These are phyloP conservation scores for Girardinichthys multiradiatus DNA, from an alignment of 2,113 vertebrate genomes.

Conservation along the genomic window DNA sequence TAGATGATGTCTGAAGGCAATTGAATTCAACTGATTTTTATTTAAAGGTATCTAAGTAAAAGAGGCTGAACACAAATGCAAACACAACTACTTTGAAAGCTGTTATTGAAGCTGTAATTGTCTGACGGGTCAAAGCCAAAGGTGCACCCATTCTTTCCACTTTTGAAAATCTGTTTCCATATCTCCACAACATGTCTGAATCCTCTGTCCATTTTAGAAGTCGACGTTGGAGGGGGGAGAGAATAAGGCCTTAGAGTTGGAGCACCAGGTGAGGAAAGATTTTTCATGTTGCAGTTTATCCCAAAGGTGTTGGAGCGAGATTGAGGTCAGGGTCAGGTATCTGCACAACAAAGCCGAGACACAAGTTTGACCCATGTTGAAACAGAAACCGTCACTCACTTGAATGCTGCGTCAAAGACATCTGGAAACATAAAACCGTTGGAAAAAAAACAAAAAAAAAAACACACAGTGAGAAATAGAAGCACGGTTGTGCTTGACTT, in stretches of 20 bases:
- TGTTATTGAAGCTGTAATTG: too few species aligned
- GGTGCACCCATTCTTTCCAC: background rate
- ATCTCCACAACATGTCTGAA: background rate
- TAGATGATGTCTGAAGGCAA: background rate
- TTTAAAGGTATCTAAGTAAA: background rate
- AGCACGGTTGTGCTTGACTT: background rate
- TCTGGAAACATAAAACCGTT: background rate
- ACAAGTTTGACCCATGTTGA: background rate
- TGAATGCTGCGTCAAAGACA: background rate
- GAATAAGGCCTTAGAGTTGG: conserved; percentile 7
- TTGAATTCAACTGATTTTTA: background rate
- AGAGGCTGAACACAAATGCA: background rate
- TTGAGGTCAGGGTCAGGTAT: background rate
- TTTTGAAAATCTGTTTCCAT: conserved; percentile 5
- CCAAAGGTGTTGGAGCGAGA: conserved; percentile 1
- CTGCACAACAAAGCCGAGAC: background rate
- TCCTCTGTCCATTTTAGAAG: background rate
- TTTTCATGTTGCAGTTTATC: conserved; percentile 20
- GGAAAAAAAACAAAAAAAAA: too few species aligned
- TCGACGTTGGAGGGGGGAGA: background rate
- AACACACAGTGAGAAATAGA: background rate
- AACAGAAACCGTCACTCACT: conserved; percentile 2
- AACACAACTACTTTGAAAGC: background rate
- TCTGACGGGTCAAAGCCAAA: too few species aligned
- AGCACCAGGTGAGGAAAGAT: conserved; percentile 12